Evolutionary conservation across 2,888 invertebrate species (phyloP), one percentile per base, ranked within the genome.

Genomic region (Busseola fusca): DNA sequence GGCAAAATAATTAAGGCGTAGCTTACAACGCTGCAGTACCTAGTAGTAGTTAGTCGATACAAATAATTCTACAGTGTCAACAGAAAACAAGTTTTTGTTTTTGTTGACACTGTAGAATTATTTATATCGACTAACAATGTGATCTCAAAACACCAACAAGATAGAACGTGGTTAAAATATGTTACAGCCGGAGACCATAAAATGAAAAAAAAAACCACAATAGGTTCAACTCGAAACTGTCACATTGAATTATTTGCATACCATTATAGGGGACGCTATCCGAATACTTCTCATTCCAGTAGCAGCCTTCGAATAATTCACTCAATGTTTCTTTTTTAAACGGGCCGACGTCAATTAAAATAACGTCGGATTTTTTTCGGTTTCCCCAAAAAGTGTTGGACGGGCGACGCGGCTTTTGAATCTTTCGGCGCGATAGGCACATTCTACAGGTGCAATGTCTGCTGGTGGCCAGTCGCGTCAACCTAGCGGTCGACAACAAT

Each of bases 281-380:
- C 87, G 88, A 93, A 94, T 94, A 88, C 88, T 91, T 91, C 87
- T 85, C 91, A 93, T 94, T 91, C 93, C 93, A 82, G 91, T 90
- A 92, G 90, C 88, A 87, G 86, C 89, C 90, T 89, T 90, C 88
- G 84, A 90, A 93, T 93, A 94, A 93, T 92, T 94, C 88, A 91
- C 88, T 89, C 88, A 83, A 84, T 86, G 91, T 89, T 90, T 87
- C 89, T 89, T 89, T 92, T 92, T 92, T 91, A 90, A 92, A 87
- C 89, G 87, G 82, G 84, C 90, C 91, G 89, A 84, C 91, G 92
- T 94, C 94, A 95, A 95, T 95, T 95, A 95, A 95, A 95, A 95
- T 95, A 93, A 90, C 92, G 90, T 89, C 80, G 88, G 82, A 37
- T 71, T 84, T 90, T 91, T 92, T 89, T 87, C 81, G 84, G 82